Conservation (phyloP, 2,797 vertebrate species). For the Gila robusta region DNA sequence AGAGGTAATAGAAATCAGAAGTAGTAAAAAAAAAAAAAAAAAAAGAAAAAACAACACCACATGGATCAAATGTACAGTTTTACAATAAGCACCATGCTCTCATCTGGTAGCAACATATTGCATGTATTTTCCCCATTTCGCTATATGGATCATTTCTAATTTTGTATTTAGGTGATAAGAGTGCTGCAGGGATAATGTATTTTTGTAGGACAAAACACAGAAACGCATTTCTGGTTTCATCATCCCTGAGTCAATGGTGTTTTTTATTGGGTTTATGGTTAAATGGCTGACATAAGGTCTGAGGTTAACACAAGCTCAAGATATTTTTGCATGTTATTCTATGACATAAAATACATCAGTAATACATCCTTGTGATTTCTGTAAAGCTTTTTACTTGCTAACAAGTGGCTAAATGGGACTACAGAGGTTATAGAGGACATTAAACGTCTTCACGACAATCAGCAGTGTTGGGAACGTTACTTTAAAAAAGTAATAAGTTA, state of each 20-base stretch:
- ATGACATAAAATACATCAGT: not conserved
- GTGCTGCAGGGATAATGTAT: not conserved
- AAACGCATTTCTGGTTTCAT: not conserved
- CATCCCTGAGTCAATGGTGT: not conserved
- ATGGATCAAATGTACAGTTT: too few relatives aligned
- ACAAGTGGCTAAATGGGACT: not conserved
- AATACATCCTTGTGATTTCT: not conserved
- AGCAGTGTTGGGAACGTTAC: too few relatives aligned
- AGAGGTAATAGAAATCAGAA: too few relatives aligned
- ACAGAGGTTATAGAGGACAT: not conserved
- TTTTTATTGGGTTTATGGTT: not conserved
- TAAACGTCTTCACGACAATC: not conserved
- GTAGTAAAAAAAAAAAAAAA: too few relatives aligned
- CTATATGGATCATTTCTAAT: not conserved
- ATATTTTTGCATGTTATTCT: not conserved
- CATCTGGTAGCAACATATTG: too few relatives aligned
- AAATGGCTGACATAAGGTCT: not conserved
- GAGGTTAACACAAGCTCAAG: not conserved
- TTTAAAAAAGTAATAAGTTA: too few relatives aligned
- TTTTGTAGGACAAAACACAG: not conserved
- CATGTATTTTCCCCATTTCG: too few relatives aligned
- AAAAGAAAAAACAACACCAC: too few relatives aligned
- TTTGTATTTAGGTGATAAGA: not conserved
- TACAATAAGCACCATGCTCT: too few relatives aligned
- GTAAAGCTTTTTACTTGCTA: not conserved